Evolutionary conservation across 1,140 invertebrate genomes (phyloP).

Genomic region (Bathynomus jamesi): DNA sequence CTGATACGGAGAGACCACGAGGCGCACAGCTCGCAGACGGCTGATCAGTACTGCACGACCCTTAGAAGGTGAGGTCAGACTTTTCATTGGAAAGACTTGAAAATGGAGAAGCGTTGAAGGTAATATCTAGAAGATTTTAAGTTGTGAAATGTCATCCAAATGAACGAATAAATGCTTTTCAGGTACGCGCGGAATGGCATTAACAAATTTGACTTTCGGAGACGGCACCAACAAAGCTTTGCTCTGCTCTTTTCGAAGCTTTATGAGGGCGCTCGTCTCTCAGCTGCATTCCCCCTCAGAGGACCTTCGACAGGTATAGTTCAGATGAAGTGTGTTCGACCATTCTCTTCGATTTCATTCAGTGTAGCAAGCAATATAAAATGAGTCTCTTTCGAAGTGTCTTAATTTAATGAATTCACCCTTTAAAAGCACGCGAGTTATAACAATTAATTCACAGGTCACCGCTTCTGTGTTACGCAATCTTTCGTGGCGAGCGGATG

Average conservation of each 20-base stretch:
- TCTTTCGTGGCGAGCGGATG: slow-evolving; percentile 92
- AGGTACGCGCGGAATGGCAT: slow-evolving; percentile 89
- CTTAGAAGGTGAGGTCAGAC: slow-evolving; percentile 61
- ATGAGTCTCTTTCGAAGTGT: too few species aligned
- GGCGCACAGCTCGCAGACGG: slow-evolving; percentile 65
- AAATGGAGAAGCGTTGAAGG: too few species aligned
- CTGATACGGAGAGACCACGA: slow-evolving; percentile 76
- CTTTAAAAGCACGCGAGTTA: too few species aligned
- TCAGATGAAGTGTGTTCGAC: too few species aligned
- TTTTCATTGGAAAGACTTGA: background rate
- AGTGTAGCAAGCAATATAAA: too few species aligned
- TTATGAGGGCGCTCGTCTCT: slow-evolving; percentile 80
- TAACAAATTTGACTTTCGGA: slow-evolving; percentile 95
- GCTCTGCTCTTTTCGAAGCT: slow-evolving; percentile 79
- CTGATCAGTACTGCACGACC: slow-evolving; percentile 74
- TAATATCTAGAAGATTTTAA: too few species aligned
- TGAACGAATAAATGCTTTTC: too few species aligned
- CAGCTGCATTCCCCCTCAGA: slow-evolving; percentile 81
- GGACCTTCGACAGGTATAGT: slow-evolving; percentile 70
- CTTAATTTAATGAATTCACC: too few species aligned
- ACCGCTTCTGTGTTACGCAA: slow-evolving; percentile 90
- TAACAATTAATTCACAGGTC: slow-evolving; percentile 57
- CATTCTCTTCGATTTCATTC: too few species aligned
- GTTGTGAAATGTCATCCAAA: too few species aligned
- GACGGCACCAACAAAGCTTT: slow-evolving; percentile 91